Conservation (phyloP, 2,888 invertebrate genomes). For the Orchesellides sinensis region DNA sequence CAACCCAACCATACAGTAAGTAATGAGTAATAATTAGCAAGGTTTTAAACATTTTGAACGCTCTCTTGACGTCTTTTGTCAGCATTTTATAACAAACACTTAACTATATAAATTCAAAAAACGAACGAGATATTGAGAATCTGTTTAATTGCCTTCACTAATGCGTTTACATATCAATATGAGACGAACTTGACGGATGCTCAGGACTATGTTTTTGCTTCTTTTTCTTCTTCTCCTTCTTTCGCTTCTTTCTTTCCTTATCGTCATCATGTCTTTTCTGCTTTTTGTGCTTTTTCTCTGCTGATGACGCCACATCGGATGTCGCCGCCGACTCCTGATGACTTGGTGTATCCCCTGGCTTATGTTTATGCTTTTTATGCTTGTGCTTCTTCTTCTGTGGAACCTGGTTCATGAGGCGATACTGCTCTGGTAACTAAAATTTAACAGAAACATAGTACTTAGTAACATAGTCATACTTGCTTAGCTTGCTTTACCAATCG, state of each 20-base stretch:
- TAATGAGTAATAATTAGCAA: too few relatives aligned
- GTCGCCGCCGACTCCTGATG: conserved; percentile 68
- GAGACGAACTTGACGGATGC: conserved; percentile 78
- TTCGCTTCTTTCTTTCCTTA: conserved; percentile 93
- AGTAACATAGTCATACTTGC: too few relatives aligned
- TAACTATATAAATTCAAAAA: too few relatives aligned
- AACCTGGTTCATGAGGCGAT: conserved; percentile 93
- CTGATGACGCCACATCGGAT: conserved; percentile 82
- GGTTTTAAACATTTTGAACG: too few relatives aligned
- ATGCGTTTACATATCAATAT: conserved; percentile 38
- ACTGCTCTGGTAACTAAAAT: conserved; percentile 92
- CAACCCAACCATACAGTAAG: too few relatives aligned
- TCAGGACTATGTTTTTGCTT: conserved; percentile 96
- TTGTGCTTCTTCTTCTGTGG: conserved; percentile 96
- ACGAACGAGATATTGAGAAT: too few relatives aligned
- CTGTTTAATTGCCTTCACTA: too few relatives aligned
- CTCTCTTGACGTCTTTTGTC: too few relatives aligned
- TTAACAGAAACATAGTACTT: conserved; percentile 4
- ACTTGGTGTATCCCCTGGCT: conserved; percentile 84
- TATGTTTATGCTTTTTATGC: conserved; percentile 96
- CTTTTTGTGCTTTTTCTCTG: conserved; percentile 97
- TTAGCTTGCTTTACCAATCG: too few relatives aligned
- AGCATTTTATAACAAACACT: too few relatives aligned
- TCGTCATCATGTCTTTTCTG: conserved; percentile 96
- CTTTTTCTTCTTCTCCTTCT: conserved; percentile 97